Evolutionary conservation across 2,888 invertebrate genomes (phyloP).

Genomic region (Allophyes oxyacanthae): DNA sequence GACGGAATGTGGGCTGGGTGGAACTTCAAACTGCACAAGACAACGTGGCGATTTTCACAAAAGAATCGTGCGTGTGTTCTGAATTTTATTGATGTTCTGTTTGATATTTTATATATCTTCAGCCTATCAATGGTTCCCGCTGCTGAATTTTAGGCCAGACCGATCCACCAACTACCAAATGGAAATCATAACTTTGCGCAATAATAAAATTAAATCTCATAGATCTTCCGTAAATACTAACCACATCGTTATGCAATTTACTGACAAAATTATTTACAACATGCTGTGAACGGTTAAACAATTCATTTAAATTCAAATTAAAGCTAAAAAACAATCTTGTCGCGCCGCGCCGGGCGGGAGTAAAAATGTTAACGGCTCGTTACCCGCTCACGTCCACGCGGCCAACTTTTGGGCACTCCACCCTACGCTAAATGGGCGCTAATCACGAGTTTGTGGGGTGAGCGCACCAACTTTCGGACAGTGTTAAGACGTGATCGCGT

Average conservation of each 20-base stretch:
- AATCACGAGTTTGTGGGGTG: slow-evolving; percentile 63
- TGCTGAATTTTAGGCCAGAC: too few species aligned
- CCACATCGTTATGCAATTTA: slow-evolving; percentile 9
- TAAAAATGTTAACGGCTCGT: slow-evolving; percentile 68
- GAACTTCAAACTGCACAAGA: too few species aligned
- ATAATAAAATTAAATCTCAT: too few species aligned
- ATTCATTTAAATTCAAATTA: slow-evolving; percentile 58
- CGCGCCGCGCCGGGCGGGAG: slow-evolving; percentile 42
- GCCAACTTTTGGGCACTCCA: slow-evolving; percentile 62
- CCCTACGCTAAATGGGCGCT: slow-evolving; percentile 48
- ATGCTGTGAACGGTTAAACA: slow-evolving; percentile 23
- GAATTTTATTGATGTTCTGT: too few species aligned
- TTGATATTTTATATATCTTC: too few species aligned
- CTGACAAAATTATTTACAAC: slow-evolving; percentile 35
- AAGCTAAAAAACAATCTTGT: slow-evolving; percentile 60
- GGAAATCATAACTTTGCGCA: too few species aligned
- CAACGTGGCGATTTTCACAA: too few species aligned
- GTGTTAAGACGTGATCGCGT: slow-evolving; percentile 64
- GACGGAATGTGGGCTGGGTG: not conserved
- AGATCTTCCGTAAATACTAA: slow-evolving; percentile 22
- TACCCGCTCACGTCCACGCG: slow-evolving; percentile 61
- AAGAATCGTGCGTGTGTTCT: too few species aligned
- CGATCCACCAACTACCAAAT: too few species aligned
- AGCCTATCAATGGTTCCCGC: too few species aligned
- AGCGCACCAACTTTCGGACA: slow-evolving; percentile 61